These are phyloP conservation scores for Allophyes oxyacanthae DNA, from an alignment of 2,888 invertebrate genomes.

Conservation along the genomic window DNA sequence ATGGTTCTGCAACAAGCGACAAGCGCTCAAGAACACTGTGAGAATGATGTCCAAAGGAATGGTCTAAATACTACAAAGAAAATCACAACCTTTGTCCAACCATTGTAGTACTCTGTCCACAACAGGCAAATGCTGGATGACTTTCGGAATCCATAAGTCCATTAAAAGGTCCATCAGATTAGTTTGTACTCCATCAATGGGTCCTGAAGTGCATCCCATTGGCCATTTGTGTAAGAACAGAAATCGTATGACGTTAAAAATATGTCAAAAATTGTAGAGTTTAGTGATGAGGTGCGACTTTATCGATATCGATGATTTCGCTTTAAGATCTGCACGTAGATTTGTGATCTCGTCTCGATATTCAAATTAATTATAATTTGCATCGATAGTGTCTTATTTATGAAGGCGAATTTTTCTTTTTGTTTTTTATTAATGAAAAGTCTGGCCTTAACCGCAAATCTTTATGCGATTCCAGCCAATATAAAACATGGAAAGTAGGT, in stretches of 20 bases:
- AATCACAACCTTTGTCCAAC: conserved; percentile 5
- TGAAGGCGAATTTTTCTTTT: conserved; percentile 56
- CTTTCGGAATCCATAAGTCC: conserved; percentile 38
- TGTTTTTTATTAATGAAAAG: conserved; percentile 59
- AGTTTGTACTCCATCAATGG: conserved; percentile 47
- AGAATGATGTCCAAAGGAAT: conserved; percentile 97
- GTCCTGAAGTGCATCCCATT: conserved; percentile 38
- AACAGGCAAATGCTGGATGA: conserved; percentile 30
- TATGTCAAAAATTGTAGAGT: conserved; percentile 22
- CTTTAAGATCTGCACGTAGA: conserved; percentile 71
- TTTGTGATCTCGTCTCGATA: conserved; percentile 66
- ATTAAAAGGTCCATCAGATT: conserved; percentile 45
- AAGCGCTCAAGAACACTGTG: conserved; percentile 99
- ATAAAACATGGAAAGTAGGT: conserved; percentile 72
- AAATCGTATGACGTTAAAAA: conserved; percentile 23
- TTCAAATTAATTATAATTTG: conserved; percentile 67
- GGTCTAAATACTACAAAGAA: conserved; percentile 86
- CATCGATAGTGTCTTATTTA: conserved; percentile 73
- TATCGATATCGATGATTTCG: conserved; percentile 67
- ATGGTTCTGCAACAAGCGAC: conserved; percentile 99
- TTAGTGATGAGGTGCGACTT: conserved; percentile 64
- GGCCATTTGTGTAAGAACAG: conserved; percentile 37
- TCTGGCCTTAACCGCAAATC: conserved; percentile 82
- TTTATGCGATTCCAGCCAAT: conserved; percentile 85
- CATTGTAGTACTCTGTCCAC: conserved; percentile 25